Percentiles rank a stretch among this genome's conserved stretches.
Conservation (phyloP, 2,113 vertebrate species). For the Acrocephalus arundinaceus region DNA sequence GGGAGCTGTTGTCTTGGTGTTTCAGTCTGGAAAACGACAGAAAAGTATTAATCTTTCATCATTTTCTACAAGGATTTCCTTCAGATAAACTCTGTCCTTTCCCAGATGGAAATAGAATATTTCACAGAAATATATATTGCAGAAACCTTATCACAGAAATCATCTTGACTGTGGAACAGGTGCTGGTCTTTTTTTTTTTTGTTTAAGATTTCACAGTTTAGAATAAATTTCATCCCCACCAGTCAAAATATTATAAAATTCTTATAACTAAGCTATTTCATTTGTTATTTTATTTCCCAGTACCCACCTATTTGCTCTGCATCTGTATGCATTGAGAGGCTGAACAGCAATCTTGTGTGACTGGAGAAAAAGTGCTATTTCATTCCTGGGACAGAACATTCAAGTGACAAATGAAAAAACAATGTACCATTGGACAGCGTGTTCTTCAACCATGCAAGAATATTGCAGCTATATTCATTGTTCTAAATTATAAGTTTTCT, state of each 20-base stretch:
- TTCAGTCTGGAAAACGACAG: background rate
- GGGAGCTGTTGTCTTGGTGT: background rate
- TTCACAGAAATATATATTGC: background rate
- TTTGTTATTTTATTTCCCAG: background rate
- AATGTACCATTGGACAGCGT: background rate
- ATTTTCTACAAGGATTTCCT: background rate
- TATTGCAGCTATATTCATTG: background rate
- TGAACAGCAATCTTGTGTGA: background rate
- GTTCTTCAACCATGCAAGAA: background rate
- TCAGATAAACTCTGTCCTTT: background rate
- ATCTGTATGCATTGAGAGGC: background rate
- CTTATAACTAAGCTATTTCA: background rate
- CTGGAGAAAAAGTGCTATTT: background rate
- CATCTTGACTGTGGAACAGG: background rate
- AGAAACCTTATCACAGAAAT: background rate
- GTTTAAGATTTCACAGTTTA: background rate
- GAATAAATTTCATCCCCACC: background rate
- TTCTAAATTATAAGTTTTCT: background rate
- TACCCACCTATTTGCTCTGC: background rate
- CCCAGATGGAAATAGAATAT: background rate
- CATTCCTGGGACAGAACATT: background rate
- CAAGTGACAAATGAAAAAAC: background rate
- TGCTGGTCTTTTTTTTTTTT: background rate
- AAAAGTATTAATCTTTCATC: background rate
- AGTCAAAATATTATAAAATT: background rate